Evolutionary conservation across 1,140 invertebrate genomes (phyloP).

Genomic region (Maconellicoccus hirsutus): DNA sequence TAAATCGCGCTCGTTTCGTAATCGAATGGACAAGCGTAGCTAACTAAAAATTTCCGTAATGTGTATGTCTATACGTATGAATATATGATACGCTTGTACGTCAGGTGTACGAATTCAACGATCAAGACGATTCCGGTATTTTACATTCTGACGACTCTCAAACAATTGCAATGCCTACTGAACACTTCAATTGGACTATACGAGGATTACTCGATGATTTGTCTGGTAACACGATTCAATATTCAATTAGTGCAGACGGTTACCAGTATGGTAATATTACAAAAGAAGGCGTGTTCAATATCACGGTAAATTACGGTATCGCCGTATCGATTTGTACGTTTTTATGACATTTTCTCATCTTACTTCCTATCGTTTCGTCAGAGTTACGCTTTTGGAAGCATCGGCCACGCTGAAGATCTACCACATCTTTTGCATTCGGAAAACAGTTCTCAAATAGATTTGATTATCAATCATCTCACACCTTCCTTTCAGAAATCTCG

Average conservation of each 20-base stretch:
- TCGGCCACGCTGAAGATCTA: conserved; percentile 39
- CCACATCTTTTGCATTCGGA: conserved; percentile 51
- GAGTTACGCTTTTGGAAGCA: conserved; percentile 42
- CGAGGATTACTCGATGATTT: background rate
- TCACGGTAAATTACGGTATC: background rate
- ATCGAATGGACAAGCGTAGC: too few relatives aligned
- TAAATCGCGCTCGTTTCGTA: too few relatives aligned
- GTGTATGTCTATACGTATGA: too few relatives aligned
- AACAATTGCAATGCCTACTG: background rate
- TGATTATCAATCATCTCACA: conserved; percentile 43
- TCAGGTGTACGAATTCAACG: background rate
- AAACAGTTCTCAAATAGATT: conserved; percentile 49
- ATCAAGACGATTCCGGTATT: background rate
- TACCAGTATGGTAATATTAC: background rate
- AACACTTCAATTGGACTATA: background rate
- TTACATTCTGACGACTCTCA: background rate
- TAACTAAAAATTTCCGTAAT: too few relatives aligned
- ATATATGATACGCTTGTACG: too few relatives aligned
- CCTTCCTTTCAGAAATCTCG: conserved; percentile 42
- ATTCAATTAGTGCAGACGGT: background rate
- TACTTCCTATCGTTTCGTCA: conserved; percentile 29
- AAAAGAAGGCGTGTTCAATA: background rate
- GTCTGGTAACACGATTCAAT: background rate
- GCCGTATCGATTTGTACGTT: background rate
- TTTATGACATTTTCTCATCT: background rate